Percentiles rank a stretch among this genome's conserved stretches.
phyloP scores from a whole-genome alignment of 2,113 vertebrate genomes.

The Bufo bufo region DNA sequence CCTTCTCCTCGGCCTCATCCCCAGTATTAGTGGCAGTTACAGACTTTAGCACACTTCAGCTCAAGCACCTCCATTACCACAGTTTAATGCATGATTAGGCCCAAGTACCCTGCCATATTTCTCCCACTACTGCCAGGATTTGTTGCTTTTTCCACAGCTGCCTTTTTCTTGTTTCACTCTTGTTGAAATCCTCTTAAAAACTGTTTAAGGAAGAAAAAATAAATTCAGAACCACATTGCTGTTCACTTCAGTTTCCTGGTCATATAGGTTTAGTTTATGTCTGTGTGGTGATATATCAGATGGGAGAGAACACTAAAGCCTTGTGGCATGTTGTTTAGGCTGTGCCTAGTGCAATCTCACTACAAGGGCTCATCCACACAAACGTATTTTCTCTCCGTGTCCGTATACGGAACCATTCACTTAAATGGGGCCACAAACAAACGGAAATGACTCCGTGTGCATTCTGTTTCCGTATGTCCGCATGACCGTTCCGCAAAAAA shows the following conservation, averaged over 20 bases:
- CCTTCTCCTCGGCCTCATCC: slow-evolving; percentile 53
- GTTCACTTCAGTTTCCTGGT: slow-evolving; percentile 42
- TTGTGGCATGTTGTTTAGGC: slow-evolving; percentile 33
- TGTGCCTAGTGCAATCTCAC: slow-evolving; percentile 1
- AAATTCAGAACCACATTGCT: slow-evolving; percentile 48
- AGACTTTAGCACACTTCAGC: slow-evolving; percentile 13
- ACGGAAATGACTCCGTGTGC: too few species aligned
- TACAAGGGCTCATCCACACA: not conserved
- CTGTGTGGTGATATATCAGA: slow-evolving; percentile 30
- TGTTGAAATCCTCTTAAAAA: slow-evolving; percentile 64
- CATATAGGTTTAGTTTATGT: slow-evolving; percentile 40
- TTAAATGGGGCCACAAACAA: too few species aligned
- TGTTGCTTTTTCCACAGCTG: slow-evolving; percentile 67
- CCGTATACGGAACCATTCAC: too few species aligned
- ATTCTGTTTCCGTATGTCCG: too few species aligned
- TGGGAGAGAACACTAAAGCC: slow-evolving; percentile 9
- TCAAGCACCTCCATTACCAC: slow-evolving; percentile 44
- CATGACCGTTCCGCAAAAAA: too few species aligned
- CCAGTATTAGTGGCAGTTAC: slow-evolving; percentile 23
- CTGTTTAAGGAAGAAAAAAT: slow-evolving; percentile 62
- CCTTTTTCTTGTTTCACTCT: slow-evolving; percentile 62
- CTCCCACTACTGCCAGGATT: slow-evolving; percentile 59
- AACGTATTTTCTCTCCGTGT: too few species aligned
- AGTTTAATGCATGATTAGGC: not conserved
- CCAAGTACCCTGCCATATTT: not conserved